Base-by-base conservation (phyloP, 2,797 vertebrate genomes). In the Cynodonichthys magdalenae region DNA sequence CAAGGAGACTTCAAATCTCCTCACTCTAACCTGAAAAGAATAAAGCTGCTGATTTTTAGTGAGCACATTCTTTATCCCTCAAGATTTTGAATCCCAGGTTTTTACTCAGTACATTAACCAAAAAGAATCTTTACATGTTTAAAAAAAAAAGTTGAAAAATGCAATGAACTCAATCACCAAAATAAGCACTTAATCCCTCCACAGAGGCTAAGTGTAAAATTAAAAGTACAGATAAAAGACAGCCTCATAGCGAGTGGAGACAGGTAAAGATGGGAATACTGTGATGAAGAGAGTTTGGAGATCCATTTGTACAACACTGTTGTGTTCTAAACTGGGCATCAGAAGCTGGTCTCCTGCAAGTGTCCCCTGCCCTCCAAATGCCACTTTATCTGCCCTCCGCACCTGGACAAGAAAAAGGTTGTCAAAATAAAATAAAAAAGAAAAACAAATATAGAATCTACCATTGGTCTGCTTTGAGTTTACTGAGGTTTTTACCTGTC, bases 141-240 rank as follows among this genome's bases (percentile, higher is more conserved):
- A 12, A 14, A 8, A n/a, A 14, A n/a, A 55, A n/a, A 8, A 0
- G 15, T 50, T 36, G 48, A 15, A 53, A 63, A 12, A 31, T 1
- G 6, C 1, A 3, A 10, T 27, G 5, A 39, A 12, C 60, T 52
- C 7, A 64, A 20, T 4, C 1, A 63, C 34, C 48, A 73, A 53
- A 49, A 53, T 10, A 29, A 48, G 18, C 11, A 45, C 31, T 60
- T 34, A 70, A 15, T 29, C 39, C 50, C 29, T 29, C 3, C n/a
- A 62, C 24, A 50, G 24, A 51, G 60, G 20, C 7, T 17, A 17
- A 60, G 2, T 42, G 10, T n/a, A 12, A 29, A 5, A 63, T 89
- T 72, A 92, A 72, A 93, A 93, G 77, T 85, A 48, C n/a, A 95
- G 90, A 55, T 92, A 82, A 68, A 94, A 93, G 41, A 90, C 6